Evolutionary conservation across 2,888 invertebrate genomes (phyloP), one percentile per base, ranked within the genome.

Genomic region (Drosophila birchii): DNA sequence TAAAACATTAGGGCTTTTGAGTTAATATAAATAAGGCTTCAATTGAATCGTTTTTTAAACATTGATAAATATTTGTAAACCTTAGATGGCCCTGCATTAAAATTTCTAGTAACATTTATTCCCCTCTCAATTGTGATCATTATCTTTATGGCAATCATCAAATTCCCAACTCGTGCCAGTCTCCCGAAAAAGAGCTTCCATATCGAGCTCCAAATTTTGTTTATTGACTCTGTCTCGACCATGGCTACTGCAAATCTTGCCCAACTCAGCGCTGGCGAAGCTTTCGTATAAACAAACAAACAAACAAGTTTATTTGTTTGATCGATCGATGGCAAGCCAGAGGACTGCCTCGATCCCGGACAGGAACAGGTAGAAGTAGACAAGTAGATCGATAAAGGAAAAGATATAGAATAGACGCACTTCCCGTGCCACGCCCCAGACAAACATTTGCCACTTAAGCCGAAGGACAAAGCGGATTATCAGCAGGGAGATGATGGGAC

Each of bases 401-500:
- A 34, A 39, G 23, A 53, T 5, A 36, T 51, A 20, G 38, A 38
- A 51, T 39, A 32, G 69, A 38, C 49, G 57, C 58, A 83, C 85
- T 88, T 84, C 84, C 84, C 84, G 84, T 86, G 89, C 85, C 87
- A 84, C 84, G 88, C 84, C 88, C 88, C 70, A 69, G 68, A 43
- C 36, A 75, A 84, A 86, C 66, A 80, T 51, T 86, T 78, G 74
- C 43, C 63, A 69, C 71, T 88, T 84, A 88, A 88, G 79, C 89
- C 77, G 78, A 53, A 63, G 59, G 54, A 64, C 73, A 72, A 88
- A 71, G 89, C 74, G 87, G 84, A 79, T 84, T 84, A 86, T 8
- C n/a, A 29, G 49, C 53, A 57, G 63, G 74, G 69, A 70, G 66
- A 81, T 76, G 68, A 64, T 38, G 45, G 45, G 18, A 51, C 4